phyloP scores from a whole-genome alignment of 1,140 invertebrate species.

The Geopemphigus sp. region DNA sequence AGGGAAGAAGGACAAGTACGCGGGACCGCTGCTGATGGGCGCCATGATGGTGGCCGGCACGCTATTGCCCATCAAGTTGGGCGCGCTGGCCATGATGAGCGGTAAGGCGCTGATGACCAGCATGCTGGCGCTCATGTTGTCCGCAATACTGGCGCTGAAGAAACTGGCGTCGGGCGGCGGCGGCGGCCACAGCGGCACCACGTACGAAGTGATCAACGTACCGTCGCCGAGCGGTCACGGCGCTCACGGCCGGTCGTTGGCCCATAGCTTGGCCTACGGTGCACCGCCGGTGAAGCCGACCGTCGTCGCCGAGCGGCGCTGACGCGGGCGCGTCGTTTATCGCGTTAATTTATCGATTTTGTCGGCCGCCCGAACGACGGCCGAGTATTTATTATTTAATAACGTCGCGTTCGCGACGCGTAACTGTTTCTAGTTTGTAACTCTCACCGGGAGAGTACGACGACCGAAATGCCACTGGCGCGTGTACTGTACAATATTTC shows the following conservation, averaged over 20 bases:
- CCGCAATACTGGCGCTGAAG: slow-evolving; percentile 57
- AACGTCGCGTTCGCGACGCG: too few relatives aligned
- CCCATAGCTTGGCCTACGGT: neutral
- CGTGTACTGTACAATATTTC: too few relatives aligned
- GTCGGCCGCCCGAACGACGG: too few relatives aligned
- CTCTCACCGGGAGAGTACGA: too few relatives aligned
- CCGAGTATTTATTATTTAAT: too few relatives aligned
- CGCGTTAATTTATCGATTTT: too few relatives aligned
- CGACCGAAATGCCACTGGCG: too few relatives aligned
- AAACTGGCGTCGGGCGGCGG: slow-evolving; percentile 54
- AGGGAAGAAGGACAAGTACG: slow-evolving; percentile 49
- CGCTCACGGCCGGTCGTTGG: neutral
- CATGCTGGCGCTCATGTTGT: slow-evolving; percentile 69
- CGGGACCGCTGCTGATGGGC: slow-evolving; percentile 51
- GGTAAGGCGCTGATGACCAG: slow-evolving; percentile 79
- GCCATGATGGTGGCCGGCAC: slow-evolving; percentile 47
- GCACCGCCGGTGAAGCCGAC: too few relatives aligned
- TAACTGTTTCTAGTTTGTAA: too few relatives aligned
- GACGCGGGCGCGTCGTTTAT: too few relatives aligned
- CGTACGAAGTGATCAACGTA: slow-evolving; percentile 51
- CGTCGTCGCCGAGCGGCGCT: too few relatives aligned
- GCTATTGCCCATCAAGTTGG: slow-evolving; percentile 50
- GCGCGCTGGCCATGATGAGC: slow-evolving; percentile 67
- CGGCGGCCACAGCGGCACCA: slow-evolving; percentile 56
- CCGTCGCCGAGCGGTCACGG: slow-evolving; percentile 51